Base-by-base conservation (phyloP, 64 coral and sea anemone genomes). In the Porites lutea region DNA sequence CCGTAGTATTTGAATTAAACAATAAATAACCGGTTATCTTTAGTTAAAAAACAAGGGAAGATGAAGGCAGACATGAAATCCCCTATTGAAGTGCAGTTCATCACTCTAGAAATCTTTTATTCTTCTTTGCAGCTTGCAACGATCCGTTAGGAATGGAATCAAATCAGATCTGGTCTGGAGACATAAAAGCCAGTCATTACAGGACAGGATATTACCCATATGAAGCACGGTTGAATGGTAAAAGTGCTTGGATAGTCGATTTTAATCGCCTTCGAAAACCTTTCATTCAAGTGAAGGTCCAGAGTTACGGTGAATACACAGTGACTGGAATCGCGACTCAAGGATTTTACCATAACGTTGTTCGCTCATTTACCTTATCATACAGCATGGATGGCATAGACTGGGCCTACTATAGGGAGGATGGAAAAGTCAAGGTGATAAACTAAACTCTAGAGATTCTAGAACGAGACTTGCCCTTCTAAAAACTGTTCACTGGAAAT, bases 81-180 rank as follows among this genome's bases (percentile, higher is more conserved):
- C 27, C 27, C 27, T 37, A 37, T 37, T 13, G 14, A 15, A n/a
- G 63, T 18, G 19, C 19, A n/a, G 19, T 65, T 13, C 19, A n/a
- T 65, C 13, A 8, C 5, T 65, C 13, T 65, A 65, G 5, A n/a
- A 65, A 8, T n/a, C 19, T 19, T 16, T 16, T n/a, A 0, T n/a
- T 65, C 8, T 15, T 65, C 13, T 14, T 66, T 15, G 27, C 43
- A 88, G 86, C 54, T 76, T 75, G 57, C 10, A 8, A 74, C 54
- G 18, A 58, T 57, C 86, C 86, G 43, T 53, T 88, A 74, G 86
- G 86, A 37, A 88, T 88, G 86, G 86, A 88, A 88, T 13, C 52
- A 20, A 8, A 63, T 21, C 23, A 62, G 10, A 75, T 88, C 4
- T 46, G 22, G 57, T 27, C 60, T 43, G 37, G 43, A 19, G 57